phyloP scores from a whole-genome alignment of 2,113 vertebrate genomes.

The Varanus komodoensis region DNA sequence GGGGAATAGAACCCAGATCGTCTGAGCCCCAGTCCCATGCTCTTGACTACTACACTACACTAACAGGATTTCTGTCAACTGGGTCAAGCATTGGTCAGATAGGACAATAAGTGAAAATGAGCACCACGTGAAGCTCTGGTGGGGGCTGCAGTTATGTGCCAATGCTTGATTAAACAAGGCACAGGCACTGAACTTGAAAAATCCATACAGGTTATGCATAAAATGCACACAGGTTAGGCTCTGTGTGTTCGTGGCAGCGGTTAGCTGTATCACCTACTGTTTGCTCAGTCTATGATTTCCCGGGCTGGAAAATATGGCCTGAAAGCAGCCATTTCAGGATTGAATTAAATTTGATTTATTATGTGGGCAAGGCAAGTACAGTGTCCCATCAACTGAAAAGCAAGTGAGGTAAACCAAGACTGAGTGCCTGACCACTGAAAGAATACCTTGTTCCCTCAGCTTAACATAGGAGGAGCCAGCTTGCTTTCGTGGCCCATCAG shows the following conservation, averaged over 20 bases:
- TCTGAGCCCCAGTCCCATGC: no score
- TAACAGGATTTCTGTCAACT: no score
- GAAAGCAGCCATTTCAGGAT: neutral
- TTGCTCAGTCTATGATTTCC: neutral
- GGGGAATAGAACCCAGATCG: no score
- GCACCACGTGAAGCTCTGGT: no score
- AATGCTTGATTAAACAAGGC: neutral
- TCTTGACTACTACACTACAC: no score
- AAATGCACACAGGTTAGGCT: neutral
- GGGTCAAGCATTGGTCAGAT: neutral
- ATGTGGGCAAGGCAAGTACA: neutral
- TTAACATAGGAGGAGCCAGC: neutral
- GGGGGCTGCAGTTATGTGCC: no score
- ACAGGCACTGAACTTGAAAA: neutral
- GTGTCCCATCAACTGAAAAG: neutral
- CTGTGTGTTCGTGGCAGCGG: neutral
- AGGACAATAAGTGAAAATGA: no score
- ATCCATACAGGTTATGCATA: neutral
- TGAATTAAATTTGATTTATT: neutral
- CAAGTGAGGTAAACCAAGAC: neutral
- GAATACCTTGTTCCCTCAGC: neutral
- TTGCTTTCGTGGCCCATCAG: neutral
- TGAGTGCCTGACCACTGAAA: constrained; percentile 1
- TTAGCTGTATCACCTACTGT: neutral
- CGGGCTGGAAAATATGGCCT: neutral